phyloP scores from a whole-genome alignment of 2,113 vertebrate genomes.

The Misgurnus anguillicaudatus region DNA sequence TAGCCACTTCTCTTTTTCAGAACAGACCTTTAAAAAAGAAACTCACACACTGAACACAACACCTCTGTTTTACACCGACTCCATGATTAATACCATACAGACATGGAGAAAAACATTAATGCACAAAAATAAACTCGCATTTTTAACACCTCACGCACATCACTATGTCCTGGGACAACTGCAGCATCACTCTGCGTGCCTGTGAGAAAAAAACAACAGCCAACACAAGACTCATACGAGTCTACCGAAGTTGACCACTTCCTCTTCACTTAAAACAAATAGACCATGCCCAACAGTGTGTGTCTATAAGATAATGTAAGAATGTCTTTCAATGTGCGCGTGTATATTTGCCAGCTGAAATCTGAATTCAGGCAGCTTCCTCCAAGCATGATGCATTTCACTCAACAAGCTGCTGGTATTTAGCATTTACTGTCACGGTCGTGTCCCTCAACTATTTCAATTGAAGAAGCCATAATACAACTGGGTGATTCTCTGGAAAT shows the following conservation, averaged over 20 bases:
- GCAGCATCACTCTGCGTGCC: background rate
- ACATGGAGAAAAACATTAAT: too few relatives aligned
- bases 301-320: constrained; percentile 15
- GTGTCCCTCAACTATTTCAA: too few relatives aligned
- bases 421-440: background rate
- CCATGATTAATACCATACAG: background rate
- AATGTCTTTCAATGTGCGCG: background rate
- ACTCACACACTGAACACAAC: constrained; percentile 10
- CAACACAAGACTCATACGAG: background rate
- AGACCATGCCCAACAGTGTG: constrained; percentile 9
- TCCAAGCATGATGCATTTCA: background rate
- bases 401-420: constrained; percentile 3
- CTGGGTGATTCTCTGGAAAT: too few relatives aligned
- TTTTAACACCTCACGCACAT: background rate
- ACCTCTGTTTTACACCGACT: background rate
- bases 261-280: constrained; percentile 40
- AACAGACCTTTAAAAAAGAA: background rate
- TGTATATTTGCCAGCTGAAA: background rate
- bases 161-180: background rate
- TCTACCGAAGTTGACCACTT: constrained; percentile 41
- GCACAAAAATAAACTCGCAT: too few relatives aligned
- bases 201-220: constrained; percentile 9
- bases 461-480: background rate
- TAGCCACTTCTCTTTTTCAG: constrained; percentile 25
- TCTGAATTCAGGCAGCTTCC: constrained; percentile 2